Evolutionary conservation across 2,888 invertebrate genomes (phyloP), one percentile per base, ranked within the genome.

Genomic region (Omphaloscelis lunosa): DNA sequence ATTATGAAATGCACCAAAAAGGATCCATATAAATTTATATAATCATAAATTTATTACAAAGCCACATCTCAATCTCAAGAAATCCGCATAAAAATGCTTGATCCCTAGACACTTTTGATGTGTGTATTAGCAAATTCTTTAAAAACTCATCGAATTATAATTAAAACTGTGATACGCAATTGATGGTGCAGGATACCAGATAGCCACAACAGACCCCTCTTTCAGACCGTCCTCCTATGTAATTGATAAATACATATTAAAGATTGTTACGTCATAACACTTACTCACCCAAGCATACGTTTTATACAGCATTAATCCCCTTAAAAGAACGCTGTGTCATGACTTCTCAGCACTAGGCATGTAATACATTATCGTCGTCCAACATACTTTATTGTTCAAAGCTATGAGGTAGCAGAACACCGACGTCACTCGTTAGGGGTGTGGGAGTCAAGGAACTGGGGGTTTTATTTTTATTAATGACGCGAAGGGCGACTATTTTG

Each of bases 341-440:
- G 78, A 41, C 39, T 73, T 59, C 62, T 58, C 51, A 69, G 62
- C 61, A 58, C n/a, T 65, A 66, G 58, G 34, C 75, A 59, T 76
- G 79, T 63, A 82, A 83, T 86, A 84, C 80, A 80, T 86, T 86
- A 77, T 84, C 77, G 68, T 83, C 63, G 39, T 66, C 74, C 69
- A 71, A 69, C 68, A 74, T 63, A 67, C 65, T 79, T 72, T 75
- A 74, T 83, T 85, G 69, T 67, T 77, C 69, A n/a, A n/a, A 0
- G 61, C 53, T 58, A 59, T 75, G 61, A 74, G 79, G 73, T 66
- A 56, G 70, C 67, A 75, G 75, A 84, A 70, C 67, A 68, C 58
- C 48, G 20, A n/a, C 69, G 56, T 62, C 59, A 53, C 61, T 81
- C 45, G 53, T 59, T 72, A 83, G 86, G 79, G 83, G 58, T 83